phyloP scores from a whole-genome alignment of 2,113 vertebrate species.

The Pseudopipra pipra region DNA sequence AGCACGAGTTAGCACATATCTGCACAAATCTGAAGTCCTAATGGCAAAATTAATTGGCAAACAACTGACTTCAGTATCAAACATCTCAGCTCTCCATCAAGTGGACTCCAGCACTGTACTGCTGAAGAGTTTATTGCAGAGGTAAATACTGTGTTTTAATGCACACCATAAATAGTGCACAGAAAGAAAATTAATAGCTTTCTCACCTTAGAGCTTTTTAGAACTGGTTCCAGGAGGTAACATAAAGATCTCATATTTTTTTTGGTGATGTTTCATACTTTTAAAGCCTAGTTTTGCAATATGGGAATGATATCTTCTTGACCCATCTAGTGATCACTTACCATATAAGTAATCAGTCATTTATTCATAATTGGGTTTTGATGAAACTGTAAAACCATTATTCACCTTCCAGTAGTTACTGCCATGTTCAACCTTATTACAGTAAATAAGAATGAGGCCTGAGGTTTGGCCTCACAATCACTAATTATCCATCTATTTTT shows the following conservation, averaged over 20 bases:
- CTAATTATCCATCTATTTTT: background rate
- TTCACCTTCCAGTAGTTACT: background rate
- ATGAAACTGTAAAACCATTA: background rate
- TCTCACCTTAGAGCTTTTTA: background rate
- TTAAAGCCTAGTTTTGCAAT: background rate
- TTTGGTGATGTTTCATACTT: background rate
- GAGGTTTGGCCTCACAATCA: background rate
- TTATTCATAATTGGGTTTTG: background rate
- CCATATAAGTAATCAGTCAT: background rate
- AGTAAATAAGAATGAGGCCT: background rate
- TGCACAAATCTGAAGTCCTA: background rate
- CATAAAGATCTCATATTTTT: background rate
- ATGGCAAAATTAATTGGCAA: background rate
- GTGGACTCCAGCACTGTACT: background rate
- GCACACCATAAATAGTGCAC: background rate
- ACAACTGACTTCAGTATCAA: background rate
- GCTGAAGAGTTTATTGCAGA: background rate
- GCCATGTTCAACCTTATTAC: background rate
- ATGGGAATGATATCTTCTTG: background rate
- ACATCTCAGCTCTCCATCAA: background rate
- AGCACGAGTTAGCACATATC: background rate
- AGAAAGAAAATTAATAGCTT: background rate
- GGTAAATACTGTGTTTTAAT: background rate
- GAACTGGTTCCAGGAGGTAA: background rate
- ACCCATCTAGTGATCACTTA: background rate